phyloP scores from a whole-genome alignment of 1,140 invertebrate genomes.

The Bombus balteatus region DNA sequence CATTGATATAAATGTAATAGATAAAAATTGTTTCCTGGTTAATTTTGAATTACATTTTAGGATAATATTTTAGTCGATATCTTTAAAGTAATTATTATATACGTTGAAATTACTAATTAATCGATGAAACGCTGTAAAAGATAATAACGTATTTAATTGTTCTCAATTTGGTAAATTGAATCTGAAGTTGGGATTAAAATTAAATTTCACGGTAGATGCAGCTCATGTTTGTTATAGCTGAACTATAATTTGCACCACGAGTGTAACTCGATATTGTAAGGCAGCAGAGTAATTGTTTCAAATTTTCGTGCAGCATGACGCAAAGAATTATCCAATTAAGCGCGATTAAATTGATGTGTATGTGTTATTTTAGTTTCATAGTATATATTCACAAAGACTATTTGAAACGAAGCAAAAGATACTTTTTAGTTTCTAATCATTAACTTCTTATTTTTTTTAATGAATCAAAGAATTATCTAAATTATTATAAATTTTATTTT shows the following conservation, averaged over 20 bases:
- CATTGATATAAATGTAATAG: background rate
- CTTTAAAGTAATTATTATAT: background rate
- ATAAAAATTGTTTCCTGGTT: background rate
- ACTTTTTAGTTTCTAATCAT: too few species aligned
- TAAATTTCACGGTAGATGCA: background rate
- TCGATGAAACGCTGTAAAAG: background rate
- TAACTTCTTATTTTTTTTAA: too few species aligned
- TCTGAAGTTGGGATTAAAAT: background rate
- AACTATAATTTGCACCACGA: background rate
- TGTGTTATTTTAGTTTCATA: too few species aligned
- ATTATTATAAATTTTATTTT: too few species aligned
- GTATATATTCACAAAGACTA: too few species aligned
- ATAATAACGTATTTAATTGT: background rate
- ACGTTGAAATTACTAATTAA: background rate
- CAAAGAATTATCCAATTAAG: too few species aligned
- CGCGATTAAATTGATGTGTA: too few species aligned
- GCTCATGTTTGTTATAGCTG: background rate
- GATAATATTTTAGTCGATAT: background rate
- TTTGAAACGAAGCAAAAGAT: too few species aligned
- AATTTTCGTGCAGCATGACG: background rate
- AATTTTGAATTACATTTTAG: background rate
- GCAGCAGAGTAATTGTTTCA: background rate
- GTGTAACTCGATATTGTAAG: conserved; percentile 10
- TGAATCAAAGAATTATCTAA: too few species aligned
- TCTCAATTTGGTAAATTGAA: background rate